phyloP scores from a whole-genome alignment of 1,140 invertebrate genomes.

The Lordiphosa collinella region DNA sequence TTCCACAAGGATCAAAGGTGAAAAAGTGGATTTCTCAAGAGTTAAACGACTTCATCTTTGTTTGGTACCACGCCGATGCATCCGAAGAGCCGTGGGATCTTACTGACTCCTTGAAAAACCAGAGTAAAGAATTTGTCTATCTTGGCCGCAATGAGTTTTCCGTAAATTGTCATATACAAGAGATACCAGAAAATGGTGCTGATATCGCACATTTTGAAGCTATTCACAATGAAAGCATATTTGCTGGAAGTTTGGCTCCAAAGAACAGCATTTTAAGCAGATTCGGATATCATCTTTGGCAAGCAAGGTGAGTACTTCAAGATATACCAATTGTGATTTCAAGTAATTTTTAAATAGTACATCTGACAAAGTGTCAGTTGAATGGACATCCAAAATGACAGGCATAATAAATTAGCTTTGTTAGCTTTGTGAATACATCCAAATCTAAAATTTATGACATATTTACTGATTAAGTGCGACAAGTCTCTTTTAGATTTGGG shows the following conservation, averaged over 20 bases:
- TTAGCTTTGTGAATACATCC: too few species aligned
- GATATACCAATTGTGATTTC: too few species aligned
- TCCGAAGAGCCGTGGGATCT: conserved; percentile 86
- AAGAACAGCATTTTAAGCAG: conserved; percentile 11
- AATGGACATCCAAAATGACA: too few species aligned
- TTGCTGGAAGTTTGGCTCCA: conserved; percentile 82
- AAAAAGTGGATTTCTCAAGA: conserved; percentile 86
- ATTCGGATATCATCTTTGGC: conserved; percentile 55
- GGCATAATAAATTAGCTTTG: too few species aligned
- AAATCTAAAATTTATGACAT: too few species aligned
- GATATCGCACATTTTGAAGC: conserved; percentile 90
- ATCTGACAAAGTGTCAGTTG: too few species aligned
- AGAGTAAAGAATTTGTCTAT: conserved; percentile 83
- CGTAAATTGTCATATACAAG: conserved; percentile 89
- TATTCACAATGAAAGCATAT: conserved; percentile 85
- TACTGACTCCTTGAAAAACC: conserved; percentile 82
- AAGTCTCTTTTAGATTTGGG: too few species aligned
- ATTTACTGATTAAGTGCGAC: too few species aligned
- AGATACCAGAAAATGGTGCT: conserved; percentile 95
- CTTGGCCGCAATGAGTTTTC: conserved; percentile 89
- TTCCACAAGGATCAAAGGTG: conserved; percentile 82
- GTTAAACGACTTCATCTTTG: conserved; percentile 87
- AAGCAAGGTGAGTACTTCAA: conserved; percentile 49
- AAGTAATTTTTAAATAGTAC: too few species aligned
- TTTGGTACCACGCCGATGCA: conserved; percentile 91